These are phyloP conservation scores for Cecropterus lyciades DNA, from an alignment of 1,140 invertebrate species.

Conservation along the genomic window DNA sequence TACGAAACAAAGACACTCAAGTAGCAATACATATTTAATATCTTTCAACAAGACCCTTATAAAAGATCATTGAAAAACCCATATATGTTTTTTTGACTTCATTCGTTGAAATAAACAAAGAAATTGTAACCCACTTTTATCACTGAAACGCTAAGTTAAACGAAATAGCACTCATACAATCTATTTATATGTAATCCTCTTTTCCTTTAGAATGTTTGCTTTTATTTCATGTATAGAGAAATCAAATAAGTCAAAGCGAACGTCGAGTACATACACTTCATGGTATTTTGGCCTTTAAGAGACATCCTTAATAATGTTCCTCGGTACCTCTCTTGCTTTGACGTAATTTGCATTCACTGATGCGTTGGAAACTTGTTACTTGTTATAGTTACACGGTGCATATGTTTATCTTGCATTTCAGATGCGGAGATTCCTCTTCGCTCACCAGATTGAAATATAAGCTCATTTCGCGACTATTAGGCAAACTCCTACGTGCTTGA, in stretches of 20 bases:
- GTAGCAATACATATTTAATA: no score
- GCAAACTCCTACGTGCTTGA: background rate
- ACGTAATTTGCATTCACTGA: slow-evolving; percentile 48
- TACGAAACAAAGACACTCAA: no score
- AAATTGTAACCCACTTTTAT: no score
- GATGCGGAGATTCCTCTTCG: slow-evolving; percentile 6
- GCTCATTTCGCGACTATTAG: slow-evolving; percentile 9
- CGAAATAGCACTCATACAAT: slow-evolving; percentile 10
- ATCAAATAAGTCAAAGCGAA: slow-evolving; percentile 49
- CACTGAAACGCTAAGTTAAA: background rate
- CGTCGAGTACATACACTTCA: slow-evolving; percentile 34
- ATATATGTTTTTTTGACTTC: no score
- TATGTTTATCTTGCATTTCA: slow-evolving; percentile 24
- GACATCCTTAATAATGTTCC: slow-evolving; percentile 36
- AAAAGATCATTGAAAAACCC: no score
- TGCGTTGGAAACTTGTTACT: slow-evolving; percentile 41
- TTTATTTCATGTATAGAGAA: slow-evolving; percentile 44
- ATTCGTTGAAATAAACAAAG: no score
- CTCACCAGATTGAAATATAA: slow-evolving; percentile 22
- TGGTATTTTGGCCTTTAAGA: slow-evolving; percentile 33
- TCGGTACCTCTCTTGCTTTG: slow-evolving; percentile 38
- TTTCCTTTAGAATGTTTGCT: slow-evolving; percentile 31
- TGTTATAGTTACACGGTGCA: slow-evolving; percentile 6
- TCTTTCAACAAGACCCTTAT: no score
- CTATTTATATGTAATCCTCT: slow-evolving; percentile 21